A percentile compares a stretch with the other conserved stretches of the same genome.
Evolutionary conservation across 2,888 invertebrate genomes (phyloP).

Genomic region (Andrena marginata): DNA sequence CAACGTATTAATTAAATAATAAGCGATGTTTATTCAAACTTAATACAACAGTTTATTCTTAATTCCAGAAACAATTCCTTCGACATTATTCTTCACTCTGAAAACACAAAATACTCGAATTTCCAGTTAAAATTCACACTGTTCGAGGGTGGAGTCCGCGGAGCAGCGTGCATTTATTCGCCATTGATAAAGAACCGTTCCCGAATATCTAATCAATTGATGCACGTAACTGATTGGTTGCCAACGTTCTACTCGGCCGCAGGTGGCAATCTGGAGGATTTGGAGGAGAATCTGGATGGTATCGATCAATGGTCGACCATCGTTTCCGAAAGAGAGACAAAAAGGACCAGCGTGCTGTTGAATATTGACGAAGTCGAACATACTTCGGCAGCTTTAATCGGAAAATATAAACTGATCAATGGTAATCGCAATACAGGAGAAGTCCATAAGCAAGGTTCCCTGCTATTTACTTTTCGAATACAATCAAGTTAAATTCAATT

Average conservation of each 20-base stretch:
- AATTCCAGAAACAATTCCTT: no score
- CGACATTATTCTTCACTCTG: no score
- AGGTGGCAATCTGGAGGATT: constrained; percentile 77
- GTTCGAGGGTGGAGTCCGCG: constrained; percentile 94
- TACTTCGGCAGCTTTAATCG: constrained; percentile 67
- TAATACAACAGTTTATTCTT: no score
- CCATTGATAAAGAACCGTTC: constrained; percentile 86
- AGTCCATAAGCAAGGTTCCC: background rate
- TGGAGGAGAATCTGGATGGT: constrained; percentile 86
- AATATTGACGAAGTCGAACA: constrained; percentile 89
- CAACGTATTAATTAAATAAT: no score
- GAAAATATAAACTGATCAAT: constrained; percentile 76
- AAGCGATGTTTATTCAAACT: no score
- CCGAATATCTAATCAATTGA: constrained; percentile 88
- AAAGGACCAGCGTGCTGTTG: constrained; percentile 89
- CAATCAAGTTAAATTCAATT: no score
- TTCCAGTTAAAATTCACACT: constrained; percentile 90
- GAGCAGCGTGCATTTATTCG: constrained; percentile 92
- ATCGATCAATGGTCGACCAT: constrained; percentile 83
- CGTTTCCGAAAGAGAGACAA: constrained; percentile 77
- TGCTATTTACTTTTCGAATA: no score
- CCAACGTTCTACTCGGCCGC: constrained; percentile 88
- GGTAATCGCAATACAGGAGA: constrained; percentile 60
- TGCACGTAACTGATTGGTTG: constrained; percentile 94
- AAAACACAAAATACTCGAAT: constrained; percentile 1